Percentiles rank a stretch among this genome's conserved stretches.
These are phyloP conservation scores for Papilio xuthus DNA, from an alignment of 1,140 invertebrate genomes.

Conservation along the genomic window DNA sequence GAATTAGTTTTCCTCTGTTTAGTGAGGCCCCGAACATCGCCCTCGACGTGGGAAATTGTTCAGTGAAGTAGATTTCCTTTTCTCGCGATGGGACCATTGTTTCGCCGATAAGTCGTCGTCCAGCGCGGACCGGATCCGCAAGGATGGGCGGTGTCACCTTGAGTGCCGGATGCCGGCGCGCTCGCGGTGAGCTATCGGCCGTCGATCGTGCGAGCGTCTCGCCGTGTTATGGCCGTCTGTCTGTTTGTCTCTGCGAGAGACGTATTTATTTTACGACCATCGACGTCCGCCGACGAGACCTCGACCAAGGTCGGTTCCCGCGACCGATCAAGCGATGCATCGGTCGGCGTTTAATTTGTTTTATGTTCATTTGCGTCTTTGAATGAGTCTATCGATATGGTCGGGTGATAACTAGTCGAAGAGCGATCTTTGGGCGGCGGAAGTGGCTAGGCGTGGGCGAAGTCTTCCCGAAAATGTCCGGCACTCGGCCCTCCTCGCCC, in stretches of 20 bases:
- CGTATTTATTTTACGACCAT: constrained; percentile 77
- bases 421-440: constrained; percentile 60
- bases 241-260: constrained; percentile 67
- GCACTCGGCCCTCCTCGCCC: neutral
- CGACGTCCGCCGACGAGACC: constrained; percentile 70
- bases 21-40: neutral
- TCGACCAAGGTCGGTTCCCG: constrained; percentile 70
- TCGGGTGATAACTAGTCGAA: constrained; percentile 41
- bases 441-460: constrained; percentile 70
- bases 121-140: constrained; percentile 67
- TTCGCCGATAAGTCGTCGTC: constrained; percentile 39
- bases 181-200: constrained; percentile 74
- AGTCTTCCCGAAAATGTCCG: constrained; percentile 61
- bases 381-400: constrained; percentile 38
- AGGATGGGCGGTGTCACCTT: constrained; percentile 77
- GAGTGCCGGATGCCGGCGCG: constrained; percentile 74
- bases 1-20: constrained; percentile 19
- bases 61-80: constrained; percentile 34
- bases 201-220: constrained; percentile 76
- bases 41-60: constrained; percentile 30
- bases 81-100: constrained; percentile 39
- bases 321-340: constrained; percentile 53
- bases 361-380: constrained; percentile 37
- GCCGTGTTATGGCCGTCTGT: constrained; percentile 71
- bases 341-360: constrained; percentile 46